Conservation (phyloP, 2,888 invertebrate species). For the Monoplex corrugatus region DNA sequence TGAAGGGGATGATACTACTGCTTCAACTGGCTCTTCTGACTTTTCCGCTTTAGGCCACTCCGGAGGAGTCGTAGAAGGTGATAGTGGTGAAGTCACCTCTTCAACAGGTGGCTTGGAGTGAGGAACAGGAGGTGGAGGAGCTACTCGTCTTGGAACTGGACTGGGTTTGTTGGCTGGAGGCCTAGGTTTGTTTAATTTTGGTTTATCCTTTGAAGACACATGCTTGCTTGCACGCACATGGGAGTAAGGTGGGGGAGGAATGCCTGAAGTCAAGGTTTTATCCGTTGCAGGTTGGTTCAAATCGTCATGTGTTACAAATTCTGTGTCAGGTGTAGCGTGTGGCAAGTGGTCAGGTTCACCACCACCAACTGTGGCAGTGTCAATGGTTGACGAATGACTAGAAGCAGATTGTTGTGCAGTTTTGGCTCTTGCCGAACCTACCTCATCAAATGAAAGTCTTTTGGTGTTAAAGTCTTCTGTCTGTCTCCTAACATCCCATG, state of each 20-base stretch:
- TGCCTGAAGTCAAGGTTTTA: not conserved
- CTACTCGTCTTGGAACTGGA: slow-evolving; percentile 60
- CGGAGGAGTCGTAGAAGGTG: slow-evolving; percentile 18
- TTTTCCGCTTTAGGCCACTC: not conserved
- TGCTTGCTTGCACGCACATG: slow-evolving; percentile 19
- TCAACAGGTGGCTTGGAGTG: slow-evolving; percentile 50
- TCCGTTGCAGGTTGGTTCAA: not conserved
- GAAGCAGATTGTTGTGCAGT: not conserved
- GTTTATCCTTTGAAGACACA: slow-evolving; percentile 29
- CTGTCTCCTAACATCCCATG: slow-evolving; percentile 56
- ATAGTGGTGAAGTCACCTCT: slow-evolving; percentile 28
- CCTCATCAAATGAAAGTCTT: slow-evolving; percentile 58
- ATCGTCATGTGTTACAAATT: not conserved
- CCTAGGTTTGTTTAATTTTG: slow-evolving; percentile 36
- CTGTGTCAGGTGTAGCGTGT: not conserved
- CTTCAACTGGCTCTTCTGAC: not conserved
- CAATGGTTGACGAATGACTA: slow-evolving; percentile 8
- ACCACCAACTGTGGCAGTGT: not conserved
- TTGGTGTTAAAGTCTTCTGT: slow-evolving; percentile 53
- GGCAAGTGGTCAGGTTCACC: not conserved
- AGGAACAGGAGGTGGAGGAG: slow-evolving; percentile 60
- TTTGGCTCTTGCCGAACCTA: slow-evolving; percentile 17
- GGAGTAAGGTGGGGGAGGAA: slow-evolving; percentile 8
- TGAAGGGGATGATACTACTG: not conserved
- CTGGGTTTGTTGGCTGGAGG: slow-evolving; percentile 42